These are phyloP conservation scores for Tipula helvola DNA, from an alignment of 2,888 invertebrate species.

Conservation along the genomic window DNA sequence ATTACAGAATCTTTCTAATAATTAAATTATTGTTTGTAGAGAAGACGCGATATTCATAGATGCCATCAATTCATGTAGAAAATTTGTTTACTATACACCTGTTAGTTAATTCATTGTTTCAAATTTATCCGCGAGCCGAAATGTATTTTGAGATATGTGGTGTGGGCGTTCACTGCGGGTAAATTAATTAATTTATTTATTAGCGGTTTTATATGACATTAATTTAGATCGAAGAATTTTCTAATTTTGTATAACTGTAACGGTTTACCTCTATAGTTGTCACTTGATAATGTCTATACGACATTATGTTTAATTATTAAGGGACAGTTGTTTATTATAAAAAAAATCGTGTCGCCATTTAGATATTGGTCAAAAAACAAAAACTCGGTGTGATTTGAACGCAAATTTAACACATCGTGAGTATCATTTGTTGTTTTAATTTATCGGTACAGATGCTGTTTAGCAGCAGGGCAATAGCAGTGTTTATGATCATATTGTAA, in stretches of 20 bases:
- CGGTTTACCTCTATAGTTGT: conserved; percentile 4
- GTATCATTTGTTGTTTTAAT: not conserved
- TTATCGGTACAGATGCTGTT: not conserved
- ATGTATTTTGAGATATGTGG: not conserved
- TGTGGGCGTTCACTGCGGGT: not conserved
- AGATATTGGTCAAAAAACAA: not conserved
- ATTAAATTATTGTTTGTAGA: not conserved
- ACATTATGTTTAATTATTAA: not conserved
- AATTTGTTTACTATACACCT: conserved; percentile 4
- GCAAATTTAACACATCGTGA: not conserved
- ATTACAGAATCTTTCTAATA: not conserved
- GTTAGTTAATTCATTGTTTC: not conserved
- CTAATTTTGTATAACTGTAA: not conserved
- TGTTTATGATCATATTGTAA: not conserved
- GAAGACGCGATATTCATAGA: not conserved
- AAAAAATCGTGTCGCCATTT: not conserved
- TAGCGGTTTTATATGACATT: conserved; percentile 4
- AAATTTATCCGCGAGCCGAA: not conserved
- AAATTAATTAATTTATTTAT: not conserved
- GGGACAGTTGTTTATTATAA: not conserved
- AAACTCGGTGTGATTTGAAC: not conserved
- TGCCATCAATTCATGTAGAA: not conserved
- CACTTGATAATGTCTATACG: not conserved
- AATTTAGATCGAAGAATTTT: conserved; percentile 4
- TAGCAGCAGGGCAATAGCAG: not conserved